phyloP scores from a whole-genome alignment of 2,888 invertebrate genomes.

The Ommatoiulus sabulosus region DNA sequence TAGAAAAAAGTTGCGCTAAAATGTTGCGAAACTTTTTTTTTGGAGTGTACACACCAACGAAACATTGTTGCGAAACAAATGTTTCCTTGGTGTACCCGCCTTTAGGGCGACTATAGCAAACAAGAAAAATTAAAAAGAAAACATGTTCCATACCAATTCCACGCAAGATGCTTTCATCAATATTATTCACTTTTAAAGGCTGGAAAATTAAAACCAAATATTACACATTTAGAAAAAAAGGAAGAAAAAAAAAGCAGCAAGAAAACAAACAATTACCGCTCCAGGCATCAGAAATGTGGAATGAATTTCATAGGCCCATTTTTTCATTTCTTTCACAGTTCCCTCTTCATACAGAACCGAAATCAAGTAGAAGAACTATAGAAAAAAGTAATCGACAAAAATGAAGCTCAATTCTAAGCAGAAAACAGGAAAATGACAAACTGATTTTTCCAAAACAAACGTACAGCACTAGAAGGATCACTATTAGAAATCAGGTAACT shows the following conservation, averaged over 20 bases:
- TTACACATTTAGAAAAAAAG: background rate
- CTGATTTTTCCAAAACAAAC: slow-evolving; percentile 61
- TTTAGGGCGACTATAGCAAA: background rate
- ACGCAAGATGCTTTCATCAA: slow-evolving; percentile 87
- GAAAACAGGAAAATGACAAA: background rate
- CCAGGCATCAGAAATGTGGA: slow-evolving; percentile 93
- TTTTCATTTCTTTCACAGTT: slow-evolving; percentile 88
- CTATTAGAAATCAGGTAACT: slow-evolving; percentile 89
- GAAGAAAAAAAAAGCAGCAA: background rate
- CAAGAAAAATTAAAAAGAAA: background rate
- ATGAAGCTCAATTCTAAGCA: background rate
- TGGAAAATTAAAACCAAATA: slow-evolving; percentile 68
- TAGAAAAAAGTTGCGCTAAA: no score
- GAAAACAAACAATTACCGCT: slow-evolving; percentile 74
- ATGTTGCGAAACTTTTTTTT: no score
- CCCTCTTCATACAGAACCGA: slow-evolving; percentile 91
- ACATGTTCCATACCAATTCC: slow-evolving; percentile 75
- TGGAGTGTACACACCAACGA: no score
- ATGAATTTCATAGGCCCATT: slow-evolving; percentile 99
- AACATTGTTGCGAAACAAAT: no score
- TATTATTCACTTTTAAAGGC: slow-evolving; percentile 82
- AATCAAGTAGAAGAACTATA: slow-evolving; percentile 85
- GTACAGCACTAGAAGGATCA: slow-evolving; percentile 81
- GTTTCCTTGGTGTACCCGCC: no score
- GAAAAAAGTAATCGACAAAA: slow-evolving; percentile 61